Percentiles rank a stretch among this genome's conserved stretches.
phyloP scores from a whole-genome alignment of 2,888 invertebrate species.

The Nomada fucata region DNA sequence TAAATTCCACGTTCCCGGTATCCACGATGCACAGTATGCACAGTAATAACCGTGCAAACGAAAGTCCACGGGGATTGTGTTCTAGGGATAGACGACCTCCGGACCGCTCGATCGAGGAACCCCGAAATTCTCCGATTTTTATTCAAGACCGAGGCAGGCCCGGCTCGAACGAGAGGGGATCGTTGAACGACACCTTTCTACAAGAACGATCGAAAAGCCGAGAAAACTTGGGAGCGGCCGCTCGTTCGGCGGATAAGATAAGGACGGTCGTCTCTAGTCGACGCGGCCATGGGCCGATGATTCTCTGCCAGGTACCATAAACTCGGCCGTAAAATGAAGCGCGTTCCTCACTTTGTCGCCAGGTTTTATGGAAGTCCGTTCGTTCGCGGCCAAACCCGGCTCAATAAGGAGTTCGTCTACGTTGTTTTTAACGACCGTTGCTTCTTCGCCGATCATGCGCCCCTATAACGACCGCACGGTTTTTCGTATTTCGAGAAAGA shows the following conservation, averaged over 20 bases:
- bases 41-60: no score
- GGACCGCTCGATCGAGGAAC: background rate
- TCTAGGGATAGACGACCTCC: background rate
- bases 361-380: slow-evolving; percentile 66
- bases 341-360: slow-evolving; percentile 73
- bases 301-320: slow-evolving; percentile 63
- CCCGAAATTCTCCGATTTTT: background rate
- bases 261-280: slow-evolving; percentile 59
- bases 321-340: slow-evolving; percentile 68
- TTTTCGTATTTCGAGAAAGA: slow-evolving; percentile 33
- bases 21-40: background rate
- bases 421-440: slow-evolving; percentile 53
- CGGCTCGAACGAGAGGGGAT: background rate
- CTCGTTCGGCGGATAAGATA: slow-evolving; percentile 70
- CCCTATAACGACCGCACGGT: slow-evolving; percentile 31
- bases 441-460: slow-evolving; percentile 36
- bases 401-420: slow-evolving; percentile 61
- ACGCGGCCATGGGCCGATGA: slow-evolving; percentile 55
- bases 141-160: background rate
- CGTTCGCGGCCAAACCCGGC: slow-evolving; percentile 21
- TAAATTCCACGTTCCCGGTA: background rate
- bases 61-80: background rate
- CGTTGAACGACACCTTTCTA: slow-evolving; percentile 13
- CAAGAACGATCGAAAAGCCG: slow-evolving; percentile 14
- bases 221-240: slow-evolving; percentile 57